Percentiles rank a stretch among this genome's conserved stretches.
Conservation (phyloP, 2,797 vertebrate species). For the Paratrypauchen microcephalus region DNA sequence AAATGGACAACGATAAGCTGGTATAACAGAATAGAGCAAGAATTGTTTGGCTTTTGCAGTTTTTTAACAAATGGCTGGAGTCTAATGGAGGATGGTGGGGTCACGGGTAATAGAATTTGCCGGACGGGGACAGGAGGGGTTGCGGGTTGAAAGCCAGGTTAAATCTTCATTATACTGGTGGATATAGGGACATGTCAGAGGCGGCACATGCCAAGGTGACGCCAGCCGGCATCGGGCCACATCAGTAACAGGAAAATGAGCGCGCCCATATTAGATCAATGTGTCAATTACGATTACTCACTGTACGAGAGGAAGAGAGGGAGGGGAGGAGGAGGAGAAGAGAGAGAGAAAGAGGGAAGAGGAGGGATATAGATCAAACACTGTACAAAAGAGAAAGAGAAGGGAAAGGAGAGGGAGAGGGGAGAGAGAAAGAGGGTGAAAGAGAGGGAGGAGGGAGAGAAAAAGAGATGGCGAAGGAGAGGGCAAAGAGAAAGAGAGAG, state of each 20-base stretch:
- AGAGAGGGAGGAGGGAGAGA: too few relatives aligned
- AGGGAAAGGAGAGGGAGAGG: too few relatives aligned
- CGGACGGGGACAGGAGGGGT: conserved; percentile 67
- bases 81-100: conserved; percentile 81
- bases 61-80: conserved; percentile 83
- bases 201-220: conserved; percentile 82
- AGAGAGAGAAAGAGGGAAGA: conserved; percentile 15
- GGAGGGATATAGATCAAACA: too few relatives aligned
- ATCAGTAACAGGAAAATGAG: conserved; percentile 73
- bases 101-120: conserved; percentile 82
- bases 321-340: conserved; percentile 46
- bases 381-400: too few relatives aligned
- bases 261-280: conserved; percentile 78
- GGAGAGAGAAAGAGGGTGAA: too few relatives aligned
- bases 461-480: too few relatives aligned
- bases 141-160: conserved; percentile 81
- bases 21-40: conserved; percentile 77
- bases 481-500: too few relatives aligned
- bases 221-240: conserved; percentile 74
- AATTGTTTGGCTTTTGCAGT: conserved; percentile 80
- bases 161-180: conserved; percentile 85
- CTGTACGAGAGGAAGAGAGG: conserved; percentile 68
- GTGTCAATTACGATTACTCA: conserved; percentile 78
- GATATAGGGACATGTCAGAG: conserved; percentile 81
- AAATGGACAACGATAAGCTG: conserved; percentile 75